Evolutionary conservation across 1,140 invertebrate genomes (phyloP).

Genomic region (Galleria mellonella): DNA sequence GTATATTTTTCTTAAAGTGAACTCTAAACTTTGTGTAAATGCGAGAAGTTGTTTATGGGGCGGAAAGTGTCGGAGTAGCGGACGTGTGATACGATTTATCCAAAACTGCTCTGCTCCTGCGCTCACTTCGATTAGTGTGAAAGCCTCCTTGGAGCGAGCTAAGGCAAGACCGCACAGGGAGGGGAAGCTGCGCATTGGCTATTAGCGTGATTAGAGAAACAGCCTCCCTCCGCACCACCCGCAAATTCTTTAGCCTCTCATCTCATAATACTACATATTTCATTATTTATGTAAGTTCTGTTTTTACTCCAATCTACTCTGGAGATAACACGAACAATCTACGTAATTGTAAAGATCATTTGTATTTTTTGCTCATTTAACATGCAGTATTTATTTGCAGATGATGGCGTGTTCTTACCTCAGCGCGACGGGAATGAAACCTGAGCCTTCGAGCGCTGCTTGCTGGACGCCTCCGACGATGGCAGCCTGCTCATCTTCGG

Average conservation of each 20-base stretch:
- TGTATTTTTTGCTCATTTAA: constrained; percentile 15
- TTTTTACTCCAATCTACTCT: constrained; percentile 64
- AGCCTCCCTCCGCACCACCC: constrained; percentile 36
- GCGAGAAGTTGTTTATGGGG: constrained; percentile 1
- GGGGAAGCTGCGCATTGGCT: constrained; percentile 54
- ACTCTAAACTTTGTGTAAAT: constrained; percentile 3
- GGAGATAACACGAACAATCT: constrained; percentile 54
- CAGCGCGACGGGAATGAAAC: constrained; percentile 37
- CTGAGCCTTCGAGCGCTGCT: constrained; percentile 27
- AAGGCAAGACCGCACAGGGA: constrained; percentile 1
- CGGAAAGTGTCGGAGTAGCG: constrained; percentile 6
- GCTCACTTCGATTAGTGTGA: constrained; percentile 58
- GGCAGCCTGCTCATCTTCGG: constrained; percentile 9
- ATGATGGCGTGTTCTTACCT: constrained; percentile 69
- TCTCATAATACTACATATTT: constrained; percentile 72
- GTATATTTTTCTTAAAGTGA: neutral
- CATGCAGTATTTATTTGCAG: constrained; percentile 36
- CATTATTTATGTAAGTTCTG: constrained; percentile 70
- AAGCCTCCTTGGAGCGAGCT: constrained; percentile 41
- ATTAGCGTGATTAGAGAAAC: constrained; percentile 69
- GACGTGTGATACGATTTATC: constrained; percentile 51
- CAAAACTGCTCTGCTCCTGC: constrained; percentile 50
- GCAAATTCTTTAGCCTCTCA: constrained; percentile 68
- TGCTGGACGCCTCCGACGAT: constrained; percentile 46
- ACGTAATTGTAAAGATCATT: constrained; percentile 26